phyloP scores from a whole-genome alignment of 2,113 vertebrate species.

The Maccullochella peelii region DNA sequence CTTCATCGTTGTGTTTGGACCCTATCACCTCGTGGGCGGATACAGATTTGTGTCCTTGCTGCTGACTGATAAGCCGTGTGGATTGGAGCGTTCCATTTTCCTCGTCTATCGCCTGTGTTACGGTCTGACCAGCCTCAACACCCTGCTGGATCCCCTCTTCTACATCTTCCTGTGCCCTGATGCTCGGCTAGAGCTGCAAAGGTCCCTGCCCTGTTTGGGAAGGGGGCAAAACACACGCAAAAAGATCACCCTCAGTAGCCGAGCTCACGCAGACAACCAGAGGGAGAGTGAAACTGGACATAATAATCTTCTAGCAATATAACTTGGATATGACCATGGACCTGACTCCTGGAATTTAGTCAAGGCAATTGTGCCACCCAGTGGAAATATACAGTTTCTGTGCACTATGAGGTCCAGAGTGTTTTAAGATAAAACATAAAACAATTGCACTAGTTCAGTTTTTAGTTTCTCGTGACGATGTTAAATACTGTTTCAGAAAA shows the following conservation, averaged over 20 bases:
- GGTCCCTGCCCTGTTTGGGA: conserved; percentile 78
- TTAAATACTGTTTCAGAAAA: not conserved
- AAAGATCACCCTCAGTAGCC: conserved; percentile 48
- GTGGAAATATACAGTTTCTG: conserved; percentile 41
- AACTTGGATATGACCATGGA: not conserved
- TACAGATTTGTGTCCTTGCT: conserved; percentile 84
- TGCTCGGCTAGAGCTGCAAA: conserved; percentile 80
- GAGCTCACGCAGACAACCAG: conserved; percentile 23
- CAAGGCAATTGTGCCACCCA: conserved; percentile 46
- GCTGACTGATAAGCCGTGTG: conserved; percentile 76
- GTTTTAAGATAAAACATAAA: not conserved
- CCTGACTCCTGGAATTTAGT: not conserved
- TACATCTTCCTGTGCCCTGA: conserved; percentile 85
- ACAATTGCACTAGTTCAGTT: not conserved
- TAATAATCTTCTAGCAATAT: conserved; percentile 35
- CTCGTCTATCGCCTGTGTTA: conserved; percentile 84
- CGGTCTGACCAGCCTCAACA: conserved; percentile 86
- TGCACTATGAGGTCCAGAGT: not conserved
- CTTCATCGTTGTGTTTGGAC: conserved; percentile 84
- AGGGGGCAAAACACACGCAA: conserved; percentile 30
- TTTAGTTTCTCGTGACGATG: not conserved
- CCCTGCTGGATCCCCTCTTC: conserved; percentile 85
- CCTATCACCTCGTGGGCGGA: conserved; percentile 84
- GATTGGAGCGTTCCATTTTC: conserved; percentile 81
- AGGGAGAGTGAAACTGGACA: conserved; percentile 38